Conservation (phyloP, 2,888 invertebrate species). For the Tipula lateralis region DNA sequence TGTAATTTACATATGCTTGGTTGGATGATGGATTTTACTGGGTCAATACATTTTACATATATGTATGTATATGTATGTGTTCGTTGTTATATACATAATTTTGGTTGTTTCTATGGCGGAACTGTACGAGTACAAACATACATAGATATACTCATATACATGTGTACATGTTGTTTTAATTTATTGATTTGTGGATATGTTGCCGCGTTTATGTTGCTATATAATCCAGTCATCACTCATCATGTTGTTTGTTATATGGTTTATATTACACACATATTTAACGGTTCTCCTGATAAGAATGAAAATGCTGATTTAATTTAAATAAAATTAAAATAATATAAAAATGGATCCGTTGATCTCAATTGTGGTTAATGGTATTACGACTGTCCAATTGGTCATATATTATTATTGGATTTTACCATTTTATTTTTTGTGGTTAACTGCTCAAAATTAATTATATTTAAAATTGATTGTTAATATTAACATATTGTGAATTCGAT, state of each 20-base stretch:
- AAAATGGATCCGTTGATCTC: not conserved
- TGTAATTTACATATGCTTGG: constrained; percentile 24
- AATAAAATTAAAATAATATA: not conserved
- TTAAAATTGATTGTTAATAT: no score
- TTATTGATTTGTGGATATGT: not conserved
- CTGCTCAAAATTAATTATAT: not conserved
- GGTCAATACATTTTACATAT: not conserved
- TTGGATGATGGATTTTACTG: not conserved
- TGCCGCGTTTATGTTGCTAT: not conserved
- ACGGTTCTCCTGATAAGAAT: not conserved
- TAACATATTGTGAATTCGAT: no score
- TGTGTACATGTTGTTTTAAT: not conserved
- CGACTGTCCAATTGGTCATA: not conserved
- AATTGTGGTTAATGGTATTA: not conserved
- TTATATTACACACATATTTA: not conserved
- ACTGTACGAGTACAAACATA: no score
- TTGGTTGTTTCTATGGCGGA: not conserved
- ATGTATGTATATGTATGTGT: not conserved
- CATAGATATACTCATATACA: no score
- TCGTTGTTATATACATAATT: not conserved
- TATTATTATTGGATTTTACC: not conserved
- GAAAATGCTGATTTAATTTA: not conserved
- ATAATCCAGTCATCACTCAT: not conserved
- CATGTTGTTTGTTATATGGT: not conserved
- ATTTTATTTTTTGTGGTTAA: not conserved